Evolutionary conservation across 1,140 invertebrate genomes (phyloP), one percentile per base, ranked within the genome.

Genomic region (Gonioctena quinquepunctata): DNA sequence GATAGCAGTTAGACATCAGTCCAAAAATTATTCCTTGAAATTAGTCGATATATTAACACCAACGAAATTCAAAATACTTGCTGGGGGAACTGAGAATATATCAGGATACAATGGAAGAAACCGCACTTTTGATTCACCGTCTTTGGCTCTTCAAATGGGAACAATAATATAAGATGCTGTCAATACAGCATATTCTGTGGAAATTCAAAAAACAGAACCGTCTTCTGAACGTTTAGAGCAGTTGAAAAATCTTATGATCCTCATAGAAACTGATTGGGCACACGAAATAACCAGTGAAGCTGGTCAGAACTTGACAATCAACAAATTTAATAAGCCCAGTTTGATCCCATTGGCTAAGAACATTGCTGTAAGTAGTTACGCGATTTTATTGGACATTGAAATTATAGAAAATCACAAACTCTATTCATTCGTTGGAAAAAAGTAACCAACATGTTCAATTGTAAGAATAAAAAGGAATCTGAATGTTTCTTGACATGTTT

Each of bases 251-350:
- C 25, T 77, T 49, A 81, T 79, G 42, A 74, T 78, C 50, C 18
- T 78, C 16, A 73, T 82, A 13, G 68, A 77, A 42, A 69, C 68
- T 68, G 74, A 79, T 67, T 83, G 77, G 80, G 75, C 71, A 62
- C 77, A 57, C 75, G 76, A 80, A 71, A 68, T 81, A n/a, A 81
- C 80, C n/a, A 79, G 23, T 50, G 73, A 77, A 62, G 71, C 77
- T 11, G 69, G n/a, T 25, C 73, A 68, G 23, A 62, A 76, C 63
- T 54, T 78, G 8, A 66, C 66, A 64, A 23, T 71, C 16, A 76
- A 74, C 27, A 75, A 68, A 68, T 75, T 64, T 57, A 77, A 78
- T 50, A 75, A 68, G 62, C 62, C 54, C 56, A 48, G 52, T 22
- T 18, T 77, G 23, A 73, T 75, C 11, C 76, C 74, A 7, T 26